Percentiles rank a stretch among this genome's conserved stretches.
Conservation (phyloP, 30 jellyfish, hydroid and myxozoan genomes). For the Cassiopea andromeda region DNA sequence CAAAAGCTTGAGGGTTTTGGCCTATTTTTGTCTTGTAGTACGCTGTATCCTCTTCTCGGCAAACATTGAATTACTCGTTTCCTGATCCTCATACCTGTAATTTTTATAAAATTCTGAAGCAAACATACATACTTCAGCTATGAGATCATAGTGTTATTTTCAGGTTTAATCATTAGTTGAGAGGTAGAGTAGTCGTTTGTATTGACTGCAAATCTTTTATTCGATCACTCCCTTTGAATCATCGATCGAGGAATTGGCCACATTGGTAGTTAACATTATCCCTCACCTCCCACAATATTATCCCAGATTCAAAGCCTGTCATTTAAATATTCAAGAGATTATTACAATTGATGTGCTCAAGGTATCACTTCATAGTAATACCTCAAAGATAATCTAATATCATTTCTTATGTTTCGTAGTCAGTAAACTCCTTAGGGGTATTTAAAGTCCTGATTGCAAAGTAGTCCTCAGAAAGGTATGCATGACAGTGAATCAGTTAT, state of each 20-base stretch:
- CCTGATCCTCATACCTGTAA: slow-evolving; percentile 24
- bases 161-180: background rate
- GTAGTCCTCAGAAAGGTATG: no score
- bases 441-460: no score
- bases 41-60: slow-evolving; percentile 31
- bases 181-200: background rate
- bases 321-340: no score
- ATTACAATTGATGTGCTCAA: no score
- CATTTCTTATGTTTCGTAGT: no score
- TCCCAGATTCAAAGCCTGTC: no score
- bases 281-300: no score
- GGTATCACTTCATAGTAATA: no score
- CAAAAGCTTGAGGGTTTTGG: slow-evolving; percentile 1
- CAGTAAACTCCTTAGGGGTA: no score
- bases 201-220: background rate
- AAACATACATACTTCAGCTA: slow-evolving; percentile 9
- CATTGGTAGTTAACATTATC: no score
- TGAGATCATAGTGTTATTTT: slow-evolving; percentile 1
- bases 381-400: no score
- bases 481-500: no score
- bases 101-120: slow-evolving; percentile 26
- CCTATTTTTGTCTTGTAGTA: slow-evolving; percentile 40
- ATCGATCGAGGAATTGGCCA: background rate
- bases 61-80: slow-evolving; percentile 21
- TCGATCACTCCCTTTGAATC: background rate